Evolutionary conservation across 2,113 vertebrate genomes (phyloP), one percentile per base, ranked within the genome.

Genomic region (Carlito syrichta): DNA sequence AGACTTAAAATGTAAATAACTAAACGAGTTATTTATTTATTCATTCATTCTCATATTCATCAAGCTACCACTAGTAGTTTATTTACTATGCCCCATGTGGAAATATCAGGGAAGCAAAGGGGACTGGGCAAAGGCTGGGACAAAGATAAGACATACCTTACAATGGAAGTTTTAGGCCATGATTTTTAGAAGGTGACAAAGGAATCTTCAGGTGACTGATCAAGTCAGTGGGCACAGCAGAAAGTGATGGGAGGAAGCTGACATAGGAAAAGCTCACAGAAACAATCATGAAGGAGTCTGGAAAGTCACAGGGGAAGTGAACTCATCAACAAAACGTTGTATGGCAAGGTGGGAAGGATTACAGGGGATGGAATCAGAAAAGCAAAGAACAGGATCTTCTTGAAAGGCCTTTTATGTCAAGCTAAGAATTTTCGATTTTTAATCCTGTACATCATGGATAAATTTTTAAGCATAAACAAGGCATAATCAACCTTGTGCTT

Each of bases 1-100:
- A 60, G n/a, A 74, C 48, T 30, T 68, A 54, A 68, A 86, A 93
- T 40, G 32, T 79, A 96, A 95, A 56, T 96, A 79, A 71, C 38
- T 45, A 0, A 54, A 14, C 50, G 86, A 86, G 38, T 77, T 16
- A 32, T 81, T 84, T 68, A 86, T 58, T 83, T 74, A 35, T 73
- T 89, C 12, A 35, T 73, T 89, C 12, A 48, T 48, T 56, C 9
- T 40, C 6, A n/a, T 58, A 85, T 38, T 77, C 48, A 50, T 74
- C 19, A 17, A 84, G 38, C 8, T 69, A 86, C 40, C 20, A 79
- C 14, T n/a, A 84, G 58, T 23, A n/a, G 83, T 43, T 73, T 88
- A 76, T 69, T 85, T 60, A 66, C 30, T 81, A 40, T 54, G 23
- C 6, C n/a, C 4, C 25, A 35, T 89, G 20, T 25, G 66, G 86